phyloP scores from a whole-genome alignment of 2,113 vertebrate species.

The Ageneiosus marmoratus region DNA sequence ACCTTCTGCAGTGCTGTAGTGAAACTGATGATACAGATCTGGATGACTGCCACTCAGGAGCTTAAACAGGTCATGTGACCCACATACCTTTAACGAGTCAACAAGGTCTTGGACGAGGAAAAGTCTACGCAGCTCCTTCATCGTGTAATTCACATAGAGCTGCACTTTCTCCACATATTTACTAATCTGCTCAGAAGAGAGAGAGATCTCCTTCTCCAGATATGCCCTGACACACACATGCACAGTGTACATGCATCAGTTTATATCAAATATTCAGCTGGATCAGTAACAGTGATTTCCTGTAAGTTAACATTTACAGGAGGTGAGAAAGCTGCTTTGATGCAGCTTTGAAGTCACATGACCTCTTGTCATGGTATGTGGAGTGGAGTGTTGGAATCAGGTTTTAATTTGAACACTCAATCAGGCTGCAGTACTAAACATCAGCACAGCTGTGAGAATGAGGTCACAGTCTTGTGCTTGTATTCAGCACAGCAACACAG shows the following conservation, averaged over 20 bases:
- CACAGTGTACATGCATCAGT: neutral
- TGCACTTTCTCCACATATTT: constrained; percentile 96
- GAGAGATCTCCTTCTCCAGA: constrained; percentile 92
- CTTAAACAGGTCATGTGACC: neutral
- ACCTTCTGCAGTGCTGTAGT: neutral
- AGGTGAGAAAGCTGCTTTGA: neutral
- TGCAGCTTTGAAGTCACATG: neutral
- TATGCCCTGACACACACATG: constrained; percentile 76
- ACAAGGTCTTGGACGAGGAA: constrained; percentile 97
- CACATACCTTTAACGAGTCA: constrained; percentile 93
- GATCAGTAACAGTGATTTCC: neutral
- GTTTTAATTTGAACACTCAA: neutral
- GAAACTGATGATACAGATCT: too few species aligned
- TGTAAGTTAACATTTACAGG: neutral
- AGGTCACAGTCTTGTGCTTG: neutral
- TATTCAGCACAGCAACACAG: neutral
- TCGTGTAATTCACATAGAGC: constrained; percentile 89
- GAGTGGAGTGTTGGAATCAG: neutral
- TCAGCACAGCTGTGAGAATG: too few species aligned
- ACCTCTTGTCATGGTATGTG: neutral
- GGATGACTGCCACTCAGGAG: neutral
- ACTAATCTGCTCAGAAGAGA: constrained; percentile 96
- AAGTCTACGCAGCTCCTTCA: constrained; percentile 93
- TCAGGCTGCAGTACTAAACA: too few species aligned
- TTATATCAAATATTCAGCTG: neutral